Conservation (phyloP, 2,113 vertebrate genomes). For the Oncorhynchus masou region DNA sequence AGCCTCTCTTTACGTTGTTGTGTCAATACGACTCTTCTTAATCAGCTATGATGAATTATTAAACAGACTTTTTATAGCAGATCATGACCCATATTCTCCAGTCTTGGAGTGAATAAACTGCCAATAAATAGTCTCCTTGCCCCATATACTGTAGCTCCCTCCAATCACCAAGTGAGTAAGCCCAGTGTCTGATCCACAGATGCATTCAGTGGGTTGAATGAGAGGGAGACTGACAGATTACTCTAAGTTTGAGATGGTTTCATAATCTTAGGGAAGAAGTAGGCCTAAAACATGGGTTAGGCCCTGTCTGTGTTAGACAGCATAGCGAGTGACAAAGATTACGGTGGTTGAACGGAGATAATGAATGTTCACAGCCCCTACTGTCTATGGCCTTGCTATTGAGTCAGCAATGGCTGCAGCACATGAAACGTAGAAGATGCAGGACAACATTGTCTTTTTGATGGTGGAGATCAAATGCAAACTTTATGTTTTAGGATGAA, state of each 20-base stretch:
- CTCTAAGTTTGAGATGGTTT: constrained; percentile 14
- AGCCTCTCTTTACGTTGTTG: constrained; percentile 19
- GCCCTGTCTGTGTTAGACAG: constrained; percentile 31
- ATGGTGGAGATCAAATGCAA: no score
- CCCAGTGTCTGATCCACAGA: constrained; percentile 19
- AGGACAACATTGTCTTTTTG: not conserved
- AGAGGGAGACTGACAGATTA: not conserved
- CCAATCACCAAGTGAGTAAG: not conserved
- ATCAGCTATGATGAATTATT: constrained; percentile 69
- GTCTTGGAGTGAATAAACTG: constrained; percentile 49
- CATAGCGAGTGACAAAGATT: constrained; percentile 24
- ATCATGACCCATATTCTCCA: constrained; percentile 70
- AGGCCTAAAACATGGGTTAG: constrained; percentile 27
- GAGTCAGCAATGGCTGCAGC: constrained; percentile 47
- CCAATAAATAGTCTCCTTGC: constrained; percentile 52
- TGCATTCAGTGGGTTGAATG: not conserved
- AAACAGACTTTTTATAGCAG: constrained; percentile 65
- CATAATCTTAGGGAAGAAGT: constrained; percentile 19
- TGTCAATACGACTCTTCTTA: constrained; percentile 55
- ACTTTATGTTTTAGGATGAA: no score
- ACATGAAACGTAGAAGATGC: constrained; percentile 25
- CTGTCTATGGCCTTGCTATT: constrained; percentile 60
- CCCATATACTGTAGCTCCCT: constrained; percentile 43
- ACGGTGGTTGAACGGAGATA: constrained; percentile 29
- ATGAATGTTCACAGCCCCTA: constrained; percentile 55